phyloP scores from a whole-genome alignment of 2,113 vertebrate species.

The Caranx melampygus region DNA sequence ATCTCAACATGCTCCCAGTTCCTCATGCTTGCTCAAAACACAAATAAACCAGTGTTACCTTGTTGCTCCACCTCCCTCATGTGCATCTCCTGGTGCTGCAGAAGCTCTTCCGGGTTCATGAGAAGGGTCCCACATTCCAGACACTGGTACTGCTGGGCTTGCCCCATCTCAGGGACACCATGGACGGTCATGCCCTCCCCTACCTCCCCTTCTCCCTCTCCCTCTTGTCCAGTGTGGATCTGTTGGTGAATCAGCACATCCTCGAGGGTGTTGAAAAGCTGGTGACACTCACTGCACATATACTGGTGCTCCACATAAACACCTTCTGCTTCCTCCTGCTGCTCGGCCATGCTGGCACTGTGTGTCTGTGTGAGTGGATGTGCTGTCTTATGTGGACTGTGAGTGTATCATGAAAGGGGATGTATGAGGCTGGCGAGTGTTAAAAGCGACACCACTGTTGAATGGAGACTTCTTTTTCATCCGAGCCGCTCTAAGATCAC shows the following conservation, averaged over 20 bases:
- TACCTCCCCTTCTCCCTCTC: constrained; percentile 62
- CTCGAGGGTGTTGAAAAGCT: constrained; percentile 90
- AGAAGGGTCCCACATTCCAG: constrained; percentile 89
- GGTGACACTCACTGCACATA: constrained; percentile 92
- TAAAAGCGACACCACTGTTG: not conserved
- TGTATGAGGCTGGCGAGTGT: not conserved
- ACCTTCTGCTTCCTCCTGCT: constrained; percentile 72
- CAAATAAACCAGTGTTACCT: constrained; percentile 62
- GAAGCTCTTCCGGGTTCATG: constrained; percentile 85
- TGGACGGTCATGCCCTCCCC: constrained; percentile 54
- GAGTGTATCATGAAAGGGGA: constrained; percentile 30
- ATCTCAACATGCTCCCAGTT: not conserved
- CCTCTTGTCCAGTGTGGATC: constrained; percentile 82
- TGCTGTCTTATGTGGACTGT: constrained; percentile 4
- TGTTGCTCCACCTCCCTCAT: constrained; percentile 84
- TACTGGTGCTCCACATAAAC: constrained; percentile 90
- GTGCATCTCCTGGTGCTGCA: constrained; percentile 91
- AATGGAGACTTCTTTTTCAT: constrained; percentile 13
- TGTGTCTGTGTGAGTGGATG: not conserved
- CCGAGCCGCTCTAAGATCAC: not conserved
- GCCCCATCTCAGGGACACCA: constrained; percentile 66
- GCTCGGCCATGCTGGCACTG: constrained; percentile 73
- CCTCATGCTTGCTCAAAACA: not conserved
- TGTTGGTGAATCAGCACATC: constrained; percentile 92
- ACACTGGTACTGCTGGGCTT: constrained; percentile 90